phyloP scores from a whole-genome alignment of 1,140 invertebrate species.

The Lepidostoma basale region DNA sequence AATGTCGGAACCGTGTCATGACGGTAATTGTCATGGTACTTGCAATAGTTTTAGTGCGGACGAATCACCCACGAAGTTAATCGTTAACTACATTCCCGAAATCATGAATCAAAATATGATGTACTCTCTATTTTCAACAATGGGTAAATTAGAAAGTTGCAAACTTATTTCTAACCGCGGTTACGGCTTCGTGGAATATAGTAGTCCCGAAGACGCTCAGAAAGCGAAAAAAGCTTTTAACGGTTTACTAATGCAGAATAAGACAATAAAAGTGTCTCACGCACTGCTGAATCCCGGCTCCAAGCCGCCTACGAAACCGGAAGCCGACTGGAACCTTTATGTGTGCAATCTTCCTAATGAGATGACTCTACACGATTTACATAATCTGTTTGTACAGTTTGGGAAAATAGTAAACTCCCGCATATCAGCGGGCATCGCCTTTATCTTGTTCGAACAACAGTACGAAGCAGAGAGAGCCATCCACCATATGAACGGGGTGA shows the following conservation, averaged over 20 bases:
- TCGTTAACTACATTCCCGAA: conserved; percentile 64
- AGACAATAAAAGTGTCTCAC: conserved; percentile 61
- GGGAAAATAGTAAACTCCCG: conserved; percentile 62
- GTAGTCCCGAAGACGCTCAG: conserved; percentile 57
- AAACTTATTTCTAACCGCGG: conserved; percentile 63
- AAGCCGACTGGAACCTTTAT: conserved; percentile 62
- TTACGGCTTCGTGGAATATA: conserved; percentile 63
- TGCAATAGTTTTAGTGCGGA: conserved; percentile 57
- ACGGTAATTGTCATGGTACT: conserved; percentile 63
- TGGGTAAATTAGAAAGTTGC: conserved; percentile 64
- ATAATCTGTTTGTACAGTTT: conserved; percentile 60
- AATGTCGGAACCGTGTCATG: conserved; percentile 64
- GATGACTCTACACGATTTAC: conserved; percentile 61
- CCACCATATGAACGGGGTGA: conserved; percentile 57
- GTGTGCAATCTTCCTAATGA: conserved; percentile 62
- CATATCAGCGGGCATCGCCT: conserved; percentile 61
- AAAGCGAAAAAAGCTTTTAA: conserved; percentile 61
- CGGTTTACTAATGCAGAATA: conserved; percentile 61
- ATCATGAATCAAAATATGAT: conserved; percentile 64
- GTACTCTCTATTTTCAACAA: conserved; percentile 61
- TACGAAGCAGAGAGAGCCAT: conserved; percentile 61
- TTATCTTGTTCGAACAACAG: conserved; percentile 60
- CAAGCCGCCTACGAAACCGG: conserved; percentile 60
- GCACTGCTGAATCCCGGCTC: conserved; percentile 59
- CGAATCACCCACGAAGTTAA: conserved; percentile 63